Percentiles rank a stretch among this genome's conserved stretches.
phyloP scores from a whole-genome alignment of 2,797 vertebrate genomes.

The Falco cherrug region DNA sequence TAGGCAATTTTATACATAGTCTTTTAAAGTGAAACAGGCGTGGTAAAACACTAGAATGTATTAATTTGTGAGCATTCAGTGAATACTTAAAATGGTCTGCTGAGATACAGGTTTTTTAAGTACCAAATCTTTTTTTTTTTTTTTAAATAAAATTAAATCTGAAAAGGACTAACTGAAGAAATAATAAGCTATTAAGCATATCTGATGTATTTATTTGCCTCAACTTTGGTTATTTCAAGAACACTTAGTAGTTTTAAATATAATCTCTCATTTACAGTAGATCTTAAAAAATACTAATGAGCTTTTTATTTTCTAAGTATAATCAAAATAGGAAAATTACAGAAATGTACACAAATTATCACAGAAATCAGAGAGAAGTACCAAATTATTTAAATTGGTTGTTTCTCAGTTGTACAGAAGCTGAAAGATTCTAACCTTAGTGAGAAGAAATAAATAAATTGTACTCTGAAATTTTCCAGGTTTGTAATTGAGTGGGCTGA shows the following conservation, averaged over 20 bases:
- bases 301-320: background rate
- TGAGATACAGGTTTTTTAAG: background rate
- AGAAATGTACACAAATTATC: background rate
- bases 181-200: background rate
- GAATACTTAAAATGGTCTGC: background rate
- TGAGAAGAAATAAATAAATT: background rate
- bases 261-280: background rate
- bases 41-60: background rate
- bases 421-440: background rate
- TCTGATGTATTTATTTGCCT: background rate
- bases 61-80: background rate
- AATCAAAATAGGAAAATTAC: background rate
- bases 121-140: background rate
- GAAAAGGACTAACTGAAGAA: background rate
- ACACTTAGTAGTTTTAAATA: background rate
- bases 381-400: background rate
- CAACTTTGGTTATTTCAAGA: background rate
- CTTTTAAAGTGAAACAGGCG: background rate
- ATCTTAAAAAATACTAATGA: background rate
- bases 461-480: background rate
- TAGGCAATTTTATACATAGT: background rate
- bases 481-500: background rate
- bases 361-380: background rate
- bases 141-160: background rate
- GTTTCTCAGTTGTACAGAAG: background rate